Conservation (phyloP, 2,888 invertebrate species). For the Myopa testacea region DNA sequence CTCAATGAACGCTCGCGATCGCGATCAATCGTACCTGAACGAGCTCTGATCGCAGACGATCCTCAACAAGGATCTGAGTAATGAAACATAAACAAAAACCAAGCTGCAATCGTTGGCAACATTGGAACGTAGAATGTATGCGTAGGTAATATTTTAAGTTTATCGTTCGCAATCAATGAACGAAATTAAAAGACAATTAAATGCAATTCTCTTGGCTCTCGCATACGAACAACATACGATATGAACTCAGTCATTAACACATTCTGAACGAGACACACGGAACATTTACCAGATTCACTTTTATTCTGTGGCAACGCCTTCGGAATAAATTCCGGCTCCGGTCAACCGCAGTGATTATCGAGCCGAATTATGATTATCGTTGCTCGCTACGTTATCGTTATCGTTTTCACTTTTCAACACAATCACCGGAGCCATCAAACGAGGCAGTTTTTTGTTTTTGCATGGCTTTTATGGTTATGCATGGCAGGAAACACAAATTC, state of each 20-base stretch:
- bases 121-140: not conserved
- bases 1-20: not conserved
- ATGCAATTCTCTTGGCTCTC: not conserved
- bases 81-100: slow-evolving; percentile 21
- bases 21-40: not conserved
- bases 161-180: slow-evolving; percentile 1
- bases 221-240: not conserved
- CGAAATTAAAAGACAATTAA: slow-evolving; percentile 7
- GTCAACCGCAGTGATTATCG: slow-evolving; percentile 11
- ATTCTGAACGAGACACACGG: not conserved
- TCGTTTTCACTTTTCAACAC: slow-evolving; percentile 36
- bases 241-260: not conserved
- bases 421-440: not conserved
- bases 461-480: slow-evolving; percentile 21
- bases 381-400: slow-evolving; percentile 8
- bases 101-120: slow-evolving; percentile 11
- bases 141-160: not conserved
- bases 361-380: slow-evolving; percentile 26
- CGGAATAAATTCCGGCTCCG: slow-evolving; percentile 7
- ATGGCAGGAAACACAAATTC: slow-evolving; percentile 28
- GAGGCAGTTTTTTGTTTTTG: not conserved
- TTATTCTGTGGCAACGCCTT: slow-evolving; percentile 4
- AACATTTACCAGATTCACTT: not conserved
- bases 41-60: too few relatives aligned
- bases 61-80: not conserved